These are phyloP conservation scores for Blastobasis lacticolella DNA, from an alignment of 2,888 invertebrate genomes.

Conservation along the genomic window DNA sequence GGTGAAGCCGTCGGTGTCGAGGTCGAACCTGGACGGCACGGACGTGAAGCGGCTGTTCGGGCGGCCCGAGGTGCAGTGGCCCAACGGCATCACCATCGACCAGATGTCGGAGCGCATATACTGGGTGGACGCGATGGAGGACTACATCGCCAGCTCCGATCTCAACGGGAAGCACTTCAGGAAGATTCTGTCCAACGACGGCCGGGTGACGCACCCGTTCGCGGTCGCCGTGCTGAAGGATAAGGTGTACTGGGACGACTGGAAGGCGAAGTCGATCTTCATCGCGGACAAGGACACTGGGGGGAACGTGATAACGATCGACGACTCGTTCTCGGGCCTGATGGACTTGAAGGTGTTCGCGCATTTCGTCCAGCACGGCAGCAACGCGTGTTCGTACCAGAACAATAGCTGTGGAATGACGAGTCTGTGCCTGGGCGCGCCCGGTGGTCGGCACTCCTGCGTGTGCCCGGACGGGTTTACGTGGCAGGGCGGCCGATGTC, in stretches of 20 bases:
- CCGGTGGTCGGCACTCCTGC: slow-evolving; percentile 79
- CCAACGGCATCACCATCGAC: slow-evolving; percentile 91
- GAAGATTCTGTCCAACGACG: slow-evolving; percentile 77
- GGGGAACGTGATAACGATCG: slow-evolving; percentile 73
- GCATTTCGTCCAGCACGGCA: slow-evolving; percentile 82
- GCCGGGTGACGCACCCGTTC: slow-evolving; percentile 86
- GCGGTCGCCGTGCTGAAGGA: slow-evolving; percentile 90
- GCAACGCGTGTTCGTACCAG: slow-evolving; percentile 78
- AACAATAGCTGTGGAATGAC: slow-evolving; percentile 77
- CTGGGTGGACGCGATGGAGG: slow-evolving; percentile 89
- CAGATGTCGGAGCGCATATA: slow-evolving; percentile 86
- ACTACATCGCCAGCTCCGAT: slow-evolving; percentile 86
- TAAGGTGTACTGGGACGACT: slow-evolving; percentile 92
- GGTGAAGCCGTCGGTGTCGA: slow-evolving; percentile 82
- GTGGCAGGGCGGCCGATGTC: slow-evolving; percentile 73
- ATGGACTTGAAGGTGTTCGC: slow-evolving; percentile 90
- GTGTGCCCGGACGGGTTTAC: slow-evolving; percentile 87
- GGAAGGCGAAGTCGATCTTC: slow-evolving; percentile 86
- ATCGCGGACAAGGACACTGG: slow-evolving; percentile 86
- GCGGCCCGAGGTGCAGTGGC: slow-evolving; percentile 84
- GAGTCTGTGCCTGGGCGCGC: slow-evolving; percentile 82
- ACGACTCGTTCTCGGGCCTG: slow-evolving; percentile 78
- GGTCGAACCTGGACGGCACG: slow-evolving; percentile 86
- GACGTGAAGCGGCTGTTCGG: slow-evolving; percentile 78
- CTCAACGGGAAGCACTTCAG: slow-evolving; percentile 80